phyloP scores from a whole-genome alignment of 2,113 vertebrate genomes.

The Salvelinus sp. region DNA sequence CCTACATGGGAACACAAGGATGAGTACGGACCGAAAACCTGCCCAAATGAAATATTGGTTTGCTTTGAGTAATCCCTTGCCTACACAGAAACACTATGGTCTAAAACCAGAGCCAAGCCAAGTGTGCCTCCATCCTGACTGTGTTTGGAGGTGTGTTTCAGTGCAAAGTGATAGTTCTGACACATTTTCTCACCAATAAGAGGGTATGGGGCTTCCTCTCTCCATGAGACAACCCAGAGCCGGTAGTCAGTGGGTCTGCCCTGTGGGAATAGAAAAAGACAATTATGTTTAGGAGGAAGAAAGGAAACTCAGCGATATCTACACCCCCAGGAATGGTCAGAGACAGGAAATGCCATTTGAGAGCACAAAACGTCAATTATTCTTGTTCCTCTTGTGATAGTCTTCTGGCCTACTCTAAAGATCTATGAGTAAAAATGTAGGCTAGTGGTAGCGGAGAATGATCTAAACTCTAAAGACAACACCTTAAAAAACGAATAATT shows the following conservation, averaged over 20 bases:
- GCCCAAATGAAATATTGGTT: neutral
- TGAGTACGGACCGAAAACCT: neutral
- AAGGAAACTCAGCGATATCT: constrained; percentile 23
- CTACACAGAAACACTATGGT: neutral
- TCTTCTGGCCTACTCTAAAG: too few relatives aligned
- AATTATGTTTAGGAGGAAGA: neutral
- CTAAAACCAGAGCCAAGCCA: neutral
- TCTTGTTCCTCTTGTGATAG: neutral
- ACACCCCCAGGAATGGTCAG: constrained; percentile 1
- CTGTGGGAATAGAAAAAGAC: constrained; percentile 47
- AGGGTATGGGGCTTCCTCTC: constrained; percentile 71
- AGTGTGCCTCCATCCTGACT: neutral
- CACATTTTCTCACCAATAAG: constrained; percentile 72
- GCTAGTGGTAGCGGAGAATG: neutral
- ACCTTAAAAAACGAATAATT: too few relatives aligned
- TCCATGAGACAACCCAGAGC: constrained; percentile 76
- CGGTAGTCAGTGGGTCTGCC: constrained; percentile 67
- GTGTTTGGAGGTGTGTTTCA: neutral
- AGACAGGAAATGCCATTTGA: constrained; percentile 41
- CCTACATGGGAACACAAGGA: neutral
- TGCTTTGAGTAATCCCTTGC: neutral
- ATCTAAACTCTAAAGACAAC: too few relatives aligned
- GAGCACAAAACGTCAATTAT: constrained; percentile 5
- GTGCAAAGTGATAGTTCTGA: neutral
- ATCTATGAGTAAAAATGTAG: neutral